Conservation (phyloP, 2,888 invertebrate genomes). For the Chironomus riparius region DNA sequence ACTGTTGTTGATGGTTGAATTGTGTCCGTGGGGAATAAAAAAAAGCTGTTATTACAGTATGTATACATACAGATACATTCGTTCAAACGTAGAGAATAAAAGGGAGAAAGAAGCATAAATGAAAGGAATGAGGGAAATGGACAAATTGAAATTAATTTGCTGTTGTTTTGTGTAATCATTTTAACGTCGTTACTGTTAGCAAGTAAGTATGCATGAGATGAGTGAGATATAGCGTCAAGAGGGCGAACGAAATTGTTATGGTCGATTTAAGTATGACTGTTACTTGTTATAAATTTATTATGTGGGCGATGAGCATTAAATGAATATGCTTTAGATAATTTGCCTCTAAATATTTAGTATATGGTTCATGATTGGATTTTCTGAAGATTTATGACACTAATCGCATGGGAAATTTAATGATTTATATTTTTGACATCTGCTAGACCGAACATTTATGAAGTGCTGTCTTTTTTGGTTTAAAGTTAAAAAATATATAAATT, state of each 20-base stretch:
- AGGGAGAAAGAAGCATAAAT: background rate
- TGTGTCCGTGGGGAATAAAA: background rate
- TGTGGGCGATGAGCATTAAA: constrained; percentile 4
- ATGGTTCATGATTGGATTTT: no score
- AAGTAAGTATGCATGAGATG: background rate
- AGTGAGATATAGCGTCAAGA: background rate
- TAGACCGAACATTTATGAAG: no score
- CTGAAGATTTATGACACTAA: no score
- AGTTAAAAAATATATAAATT: no score
- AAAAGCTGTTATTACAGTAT: background rate
- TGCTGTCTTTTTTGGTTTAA: no score
- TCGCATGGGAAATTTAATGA: no score
- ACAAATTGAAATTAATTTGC: constrained; percentile 25
- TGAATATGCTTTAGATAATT: background rate
- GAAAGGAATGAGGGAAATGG: background rate
- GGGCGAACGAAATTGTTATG: constrained; percentile 11
- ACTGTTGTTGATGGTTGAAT: background rate
- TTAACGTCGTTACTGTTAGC: background rate
- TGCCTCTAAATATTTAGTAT: no score
- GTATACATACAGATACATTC: background rate
- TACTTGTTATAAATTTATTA: background rate
- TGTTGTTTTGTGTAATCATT: constrained; percentile 18
- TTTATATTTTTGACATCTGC: no score
- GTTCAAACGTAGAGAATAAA: background rate
- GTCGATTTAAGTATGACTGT: constrained; percentile 3